A percentile compares a stretch with the other conserved stretches of the same genome.
phyloP scores from a whole-genome alignment of 2,888 invertebrate species.

The Allolobophora icterica region DNA sequence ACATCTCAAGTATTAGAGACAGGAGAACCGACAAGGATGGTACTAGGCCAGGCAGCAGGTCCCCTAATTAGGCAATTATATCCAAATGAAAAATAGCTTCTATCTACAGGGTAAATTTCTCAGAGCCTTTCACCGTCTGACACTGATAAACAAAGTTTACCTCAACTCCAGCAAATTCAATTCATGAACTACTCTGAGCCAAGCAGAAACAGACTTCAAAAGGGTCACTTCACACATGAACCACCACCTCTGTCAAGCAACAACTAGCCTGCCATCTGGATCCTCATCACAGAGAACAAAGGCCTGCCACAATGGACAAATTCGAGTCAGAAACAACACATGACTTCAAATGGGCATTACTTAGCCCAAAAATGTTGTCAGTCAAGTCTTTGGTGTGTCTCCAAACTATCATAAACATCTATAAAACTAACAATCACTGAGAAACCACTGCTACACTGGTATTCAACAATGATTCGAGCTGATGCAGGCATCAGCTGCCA shows the following conservation, averaged over 20 bases:
- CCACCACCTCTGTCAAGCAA: not conserved
- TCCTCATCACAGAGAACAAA: not conserved
- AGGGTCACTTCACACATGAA: not conserved
- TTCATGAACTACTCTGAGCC: not conserved
- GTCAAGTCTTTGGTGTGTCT: not conserved
- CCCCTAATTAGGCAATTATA: conserved; percentile 21
- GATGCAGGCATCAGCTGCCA: not conserved
- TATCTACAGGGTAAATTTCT: not conserved
- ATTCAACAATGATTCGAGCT: not conserved
- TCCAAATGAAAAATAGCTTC: conserved; percentile 5
- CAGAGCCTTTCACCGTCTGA: conserved; percentile 17
- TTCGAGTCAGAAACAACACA: not conserved
- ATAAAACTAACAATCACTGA: not conserved
- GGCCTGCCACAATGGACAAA: not conserved
- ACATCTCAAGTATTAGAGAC: not conserved
- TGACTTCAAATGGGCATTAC: not conserved
- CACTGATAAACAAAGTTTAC: not conserved
- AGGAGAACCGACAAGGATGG: not conserved
- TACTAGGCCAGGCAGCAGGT: not conserved
- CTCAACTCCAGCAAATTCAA: not conserved
- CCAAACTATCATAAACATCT: not conserved
- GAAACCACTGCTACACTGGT: not conserved
- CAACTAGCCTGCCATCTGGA: not conserved
- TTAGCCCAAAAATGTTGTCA: not conserved
- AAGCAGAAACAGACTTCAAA: not conserved